Evolutionary conservation across 2,113 vertebrate genomes (phyloP).

Genomic region (Chloroceryle aenea): DNA sequence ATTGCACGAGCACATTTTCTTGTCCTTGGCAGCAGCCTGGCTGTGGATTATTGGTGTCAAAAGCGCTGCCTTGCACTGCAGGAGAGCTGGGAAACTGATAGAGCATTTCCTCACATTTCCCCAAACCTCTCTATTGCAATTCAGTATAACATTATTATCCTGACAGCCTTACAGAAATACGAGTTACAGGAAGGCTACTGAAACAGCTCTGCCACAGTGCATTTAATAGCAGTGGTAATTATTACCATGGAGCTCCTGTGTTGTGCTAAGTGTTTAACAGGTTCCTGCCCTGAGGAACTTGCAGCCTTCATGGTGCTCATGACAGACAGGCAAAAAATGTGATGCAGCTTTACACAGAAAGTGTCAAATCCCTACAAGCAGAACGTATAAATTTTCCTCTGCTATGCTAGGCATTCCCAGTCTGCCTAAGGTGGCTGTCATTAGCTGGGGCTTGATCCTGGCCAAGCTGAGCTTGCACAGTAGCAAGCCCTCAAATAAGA

Average conservation of each 20-base stretch:
- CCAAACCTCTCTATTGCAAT: not conserved
- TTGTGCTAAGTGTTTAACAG: conserved; percentile 55
- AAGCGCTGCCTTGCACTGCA: not conserved
- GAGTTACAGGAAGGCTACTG: not conserved
- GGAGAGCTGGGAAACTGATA: not conserved
- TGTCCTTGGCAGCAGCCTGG: not conserved
- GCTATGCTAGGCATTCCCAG: not conserved
- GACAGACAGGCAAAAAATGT: conserved; percentile 46
- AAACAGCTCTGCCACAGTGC: conserved; percentile 16
- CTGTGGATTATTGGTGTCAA: not conserved
- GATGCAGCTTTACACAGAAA: conserved; percentile 48
- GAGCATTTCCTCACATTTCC: conserved; percentile 12
- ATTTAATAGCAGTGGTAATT: conserved; percentile 53
- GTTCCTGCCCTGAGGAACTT: conserved; percentile 55
- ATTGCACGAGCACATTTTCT: not conserved
- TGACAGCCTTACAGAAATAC: conserved; percentile 9
- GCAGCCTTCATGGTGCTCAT: conserved; percentile 26
- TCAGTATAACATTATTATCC: conserved; percentile 16
- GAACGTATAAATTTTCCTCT: not conserved
- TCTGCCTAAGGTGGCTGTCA: conserved; percentile 36
- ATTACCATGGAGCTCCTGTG: conserved; percentile 29
- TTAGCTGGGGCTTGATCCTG: conserved; percentile 1
- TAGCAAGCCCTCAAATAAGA: not conserved
- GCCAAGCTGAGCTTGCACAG: not conserved
- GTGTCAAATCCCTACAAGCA: conserved; percentile 47